Percentiles rank a stretch among this genome's conserved stretches.
Evolutionary conservation across 2,888 invertebrate genomes (phyloP).

Genomic region (Leptopilina drosophilae): DNA sequence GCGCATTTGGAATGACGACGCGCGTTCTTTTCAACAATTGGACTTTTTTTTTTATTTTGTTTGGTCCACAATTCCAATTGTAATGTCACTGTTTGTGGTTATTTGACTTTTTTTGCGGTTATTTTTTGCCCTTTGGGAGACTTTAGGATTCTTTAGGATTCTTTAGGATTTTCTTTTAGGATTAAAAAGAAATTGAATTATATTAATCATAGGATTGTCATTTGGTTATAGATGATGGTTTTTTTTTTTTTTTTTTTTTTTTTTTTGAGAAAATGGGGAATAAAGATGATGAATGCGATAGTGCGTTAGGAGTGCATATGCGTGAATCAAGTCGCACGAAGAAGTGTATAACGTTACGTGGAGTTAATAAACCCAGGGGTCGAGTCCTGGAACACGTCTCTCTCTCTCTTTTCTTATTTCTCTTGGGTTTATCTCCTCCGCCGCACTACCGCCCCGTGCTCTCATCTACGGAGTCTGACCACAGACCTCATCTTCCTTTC

Average conservation of each 20-base stretch:
- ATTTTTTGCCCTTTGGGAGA: no score
- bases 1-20: conserved; percentile 53
- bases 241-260: no score
- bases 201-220: no score
- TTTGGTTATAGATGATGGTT: conserved; percentile 3
- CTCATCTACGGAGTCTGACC: conserved; percentile 67
- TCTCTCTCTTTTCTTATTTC: conserved; percentile 48
- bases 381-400: conserved; percentile 56
- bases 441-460: conserved; percentile 47
- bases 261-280: no score
- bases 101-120: no score
- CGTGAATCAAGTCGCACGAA: conserved; percentile 51
- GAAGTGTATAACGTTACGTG: conserved; percentile 65
- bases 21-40: conserved; percentile 49
- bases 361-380: conserved; percentile 70
- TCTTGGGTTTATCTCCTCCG: conserved; percentile 40
- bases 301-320: conserved; percentile 51
- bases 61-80: conserved; percentile 59
- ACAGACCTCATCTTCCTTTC: conserved; percentile 56
- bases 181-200: no score
- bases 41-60: conserved; percentile 57
- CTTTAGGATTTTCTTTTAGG: no score
- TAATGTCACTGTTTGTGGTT: conserved; percentile 56
- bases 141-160: no score
- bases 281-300: conserved; percentile 54